A percentile compares a stretch with the other conserved stretches of the same genome.
Conservation (phyloP, 1,140 invertebrate species). For the Drosophila serrata region DNA sequence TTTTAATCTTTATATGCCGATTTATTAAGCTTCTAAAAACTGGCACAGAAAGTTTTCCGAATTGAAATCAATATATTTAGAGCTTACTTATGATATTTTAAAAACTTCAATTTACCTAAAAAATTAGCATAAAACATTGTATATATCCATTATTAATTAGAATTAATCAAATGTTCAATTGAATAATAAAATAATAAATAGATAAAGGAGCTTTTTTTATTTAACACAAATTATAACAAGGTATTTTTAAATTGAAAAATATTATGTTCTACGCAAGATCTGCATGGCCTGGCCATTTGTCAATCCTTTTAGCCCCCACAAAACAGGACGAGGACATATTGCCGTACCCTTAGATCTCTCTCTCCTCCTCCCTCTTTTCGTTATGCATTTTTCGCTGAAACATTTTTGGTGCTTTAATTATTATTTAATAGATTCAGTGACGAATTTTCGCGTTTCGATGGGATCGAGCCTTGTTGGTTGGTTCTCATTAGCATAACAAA, state of each 20-base stretch:
- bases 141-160: no score
- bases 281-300: constrained; percentile 33
- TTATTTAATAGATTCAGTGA: constrained; percentile 55
- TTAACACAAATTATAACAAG: background rate
- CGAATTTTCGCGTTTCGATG: constrained; percentile 21
- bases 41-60: no score
- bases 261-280: background rate
- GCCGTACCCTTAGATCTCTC: constrained; percentile 4
- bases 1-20: no score
- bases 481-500: constrained; percentile 78
- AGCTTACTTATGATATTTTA: no score
- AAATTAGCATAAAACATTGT: no score
- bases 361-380: background rate
- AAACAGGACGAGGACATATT: constrained; percentile 6
- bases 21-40: no score
- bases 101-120: no score
- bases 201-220: background rate
- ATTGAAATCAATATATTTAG: no score
- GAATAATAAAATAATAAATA: no score
- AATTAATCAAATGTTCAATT: no score
- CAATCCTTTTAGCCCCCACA: constrained; percentile 28
- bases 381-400: constrained; percentile 22
- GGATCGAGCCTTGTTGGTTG: constrained; percentile 47
- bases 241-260: background rate
- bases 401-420: constrained; percentile 44